These are phyloP conservation scores for Watsonalla cultraria DNA, from an alignment of 2,888 invertebrate species.

Conservation along the genomic window DNA sequence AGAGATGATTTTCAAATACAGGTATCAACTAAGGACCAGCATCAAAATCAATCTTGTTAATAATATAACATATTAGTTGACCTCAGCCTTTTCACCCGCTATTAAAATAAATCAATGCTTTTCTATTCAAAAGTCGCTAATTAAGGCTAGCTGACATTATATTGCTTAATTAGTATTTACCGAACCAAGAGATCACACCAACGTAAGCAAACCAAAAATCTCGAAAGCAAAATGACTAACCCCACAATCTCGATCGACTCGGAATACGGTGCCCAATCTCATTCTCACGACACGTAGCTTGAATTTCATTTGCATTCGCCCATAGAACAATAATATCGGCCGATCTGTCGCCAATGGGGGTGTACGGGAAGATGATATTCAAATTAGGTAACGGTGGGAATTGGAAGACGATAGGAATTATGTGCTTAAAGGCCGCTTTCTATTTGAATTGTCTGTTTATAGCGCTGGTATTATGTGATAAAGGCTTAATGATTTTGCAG, in stretches of 20 bases:
- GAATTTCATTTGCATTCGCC: slow-evolving; percentile 51
- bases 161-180: too few species aligned
- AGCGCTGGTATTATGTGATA: not conserved
- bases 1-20: too few species aligned
- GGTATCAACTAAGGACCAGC: too few species aligned
- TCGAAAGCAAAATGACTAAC: too few species aligned
- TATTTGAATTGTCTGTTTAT: not conserved
- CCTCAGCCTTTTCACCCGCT: too few species aligned
- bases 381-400: slow-evolving; percentile 20
- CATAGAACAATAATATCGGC: slow-evolving; percentile 43
- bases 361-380: slow-evolving; percentile 18
- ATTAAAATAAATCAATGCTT: too few species aligned
- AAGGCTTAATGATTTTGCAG: not conserved
- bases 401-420: not conserved
- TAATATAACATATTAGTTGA: too few species aligned
- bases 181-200: too few species aligned
- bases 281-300: slow-evolving; percentile 49
- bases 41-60: too few species aligned
- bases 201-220: too few species aligned
- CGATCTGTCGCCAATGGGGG: slow-evolving; percentile 20
- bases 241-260: not conserved
- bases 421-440: not conserved
- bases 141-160: too few species aligned
- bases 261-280: slow-evolving; percentile 21
- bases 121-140: too few species aligned